Conservation (phyloP, 2,113 vertebrate species). For the Nothocercus julius region DNA sequence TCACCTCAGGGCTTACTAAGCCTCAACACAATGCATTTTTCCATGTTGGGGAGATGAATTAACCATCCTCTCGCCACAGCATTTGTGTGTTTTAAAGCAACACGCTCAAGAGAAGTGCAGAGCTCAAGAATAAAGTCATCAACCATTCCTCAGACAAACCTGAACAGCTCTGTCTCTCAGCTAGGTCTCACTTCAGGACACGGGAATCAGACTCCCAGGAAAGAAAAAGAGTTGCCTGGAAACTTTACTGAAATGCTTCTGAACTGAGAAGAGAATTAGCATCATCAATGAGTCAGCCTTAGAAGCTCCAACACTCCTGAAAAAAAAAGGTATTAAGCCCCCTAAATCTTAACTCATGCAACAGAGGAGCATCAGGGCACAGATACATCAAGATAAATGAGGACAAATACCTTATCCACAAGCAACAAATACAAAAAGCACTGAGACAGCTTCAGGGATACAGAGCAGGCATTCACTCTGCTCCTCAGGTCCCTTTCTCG, state of each 20-base stretch:
- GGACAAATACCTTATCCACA: background rate
- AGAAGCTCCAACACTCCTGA: background rate
- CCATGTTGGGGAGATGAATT: background rate
- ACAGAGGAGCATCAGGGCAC: background rate
- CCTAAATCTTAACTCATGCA: background rate
- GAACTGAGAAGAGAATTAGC: background rate
- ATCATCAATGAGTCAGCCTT: background rate
- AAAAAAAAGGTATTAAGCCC: background rate
- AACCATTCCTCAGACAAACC: background rate
- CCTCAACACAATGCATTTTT: background rate
- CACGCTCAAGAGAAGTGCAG: background rate
- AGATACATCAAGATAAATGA: background rate
- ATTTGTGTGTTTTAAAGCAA: fast-evolving
- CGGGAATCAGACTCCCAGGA: background rate
- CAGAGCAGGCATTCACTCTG: background rate
- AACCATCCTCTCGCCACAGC: background rate
- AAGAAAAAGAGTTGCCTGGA: background rate
- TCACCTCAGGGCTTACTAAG: background rate
- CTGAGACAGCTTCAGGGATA: fast-evolving
- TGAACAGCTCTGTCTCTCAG: background rate
- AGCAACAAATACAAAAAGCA: background rate
- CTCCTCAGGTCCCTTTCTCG: background rate
- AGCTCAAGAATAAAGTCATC: background rate
- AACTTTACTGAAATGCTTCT: background rate
- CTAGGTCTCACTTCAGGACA: background rate